Evolutionary conservation across 2,113 vertebrate genomes (phyloP).

Genomic region (Coreoperca whiteheadi): DNA sequence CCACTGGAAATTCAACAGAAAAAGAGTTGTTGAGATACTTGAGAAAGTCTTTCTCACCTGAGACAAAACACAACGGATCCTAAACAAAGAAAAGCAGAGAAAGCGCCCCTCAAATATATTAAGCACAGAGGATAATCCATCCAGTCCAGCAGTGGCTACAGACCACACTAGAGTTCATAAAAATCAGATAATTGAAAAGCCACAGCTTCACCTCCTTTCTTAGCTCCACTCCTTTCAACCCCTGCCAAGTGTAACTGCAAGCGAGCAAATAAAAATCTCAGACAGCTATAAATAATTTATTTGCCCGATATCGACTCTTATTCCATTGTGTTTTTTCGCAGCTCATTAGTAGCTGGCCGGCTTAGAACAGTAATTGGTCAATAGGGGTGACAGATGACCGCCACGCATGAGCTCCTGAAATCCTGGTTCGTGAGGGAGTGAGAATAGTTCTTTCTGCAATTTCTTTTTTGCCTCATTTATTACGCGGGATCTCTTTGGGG

Average conservation of each 20-base stretch:
- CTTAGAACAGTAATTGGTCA: conserved; percentile 77
- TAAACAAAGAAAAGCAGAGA: conserved; percentile 25
- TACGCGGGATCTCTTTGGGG: conserved; percentile 40
- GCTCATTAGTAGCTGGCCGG: conserved; percentile 75
- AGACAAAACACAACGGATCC: conserved; percentile 1
- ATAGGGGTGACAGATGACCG: conserved; percentile 74
- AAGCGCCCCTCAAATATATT: conserved; percentile 34
- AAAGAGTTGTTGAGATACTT: not conserved
- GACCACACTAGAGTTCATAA: conserved; percentile 63
- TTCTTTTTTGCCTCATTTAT: conserved; percentile 36
- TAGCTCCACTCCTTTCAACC: conserved; percentile 48
- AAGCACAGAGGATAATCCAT: conserved; percentile 53
- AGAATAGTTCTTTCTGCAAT: conserved; percentile 41
- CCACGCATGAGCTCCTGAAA: conserved; percentile 53
- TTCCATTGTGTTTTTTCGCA: conserved; percentile 70
- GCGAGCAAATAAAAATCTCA: conserved; percentile 76
- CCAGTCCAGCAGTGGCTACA: conserved; percentile 41
- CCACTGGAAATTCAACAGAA: not conserved
- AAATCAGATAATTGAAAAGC: conserved; percentile 67
- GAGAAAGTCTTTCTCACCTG: not conserved
- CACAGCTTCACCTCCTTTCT: conserved; percentile 42
- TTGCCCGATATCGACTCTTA: conserved; percentile 73
- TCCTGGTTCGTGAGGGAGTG: conserved; percentile 15
- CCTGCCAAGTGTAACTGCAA: conserved; percentile 65
- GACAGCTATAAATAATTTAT: conserved; percentile 78